These are phyloP conservation scores for Melanophora roralis DNA, from an alignment of 2,888 invertebrate species.

Conservation along the genomic window DNA sequence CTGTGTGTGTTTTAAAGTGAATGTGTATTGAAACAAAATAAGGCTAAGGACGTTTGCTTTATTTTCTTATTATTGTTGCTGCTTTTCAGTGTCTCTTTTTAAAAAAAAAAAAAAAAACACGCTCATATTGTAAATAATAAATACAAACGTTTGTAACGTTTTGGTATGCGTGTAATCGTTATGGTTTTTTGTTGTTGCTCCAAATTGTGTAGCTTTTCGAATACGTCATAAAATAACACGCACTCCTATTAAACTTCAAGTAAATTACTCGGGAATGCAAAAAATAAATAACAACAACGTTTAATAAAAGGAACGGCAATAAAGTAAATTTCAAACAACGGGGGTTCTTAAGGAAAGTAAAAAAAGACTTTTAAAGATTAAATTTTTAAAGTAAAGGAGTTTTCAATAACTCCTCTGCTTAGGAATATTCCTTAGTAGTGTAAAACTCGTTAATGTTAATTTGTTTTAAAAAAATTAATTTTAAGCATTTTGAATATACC, in stretches of 20 bases:
- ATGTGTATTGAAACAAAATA: conserved; percentile 56
- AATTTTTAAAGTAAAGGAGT: too few relatives aligned
- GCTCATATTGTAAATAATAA: conserved; percentile 17
- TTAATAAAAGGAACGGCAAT: neutral
- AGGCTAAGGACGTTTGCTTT: conserved; percentile 60
- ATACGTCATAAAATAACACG: conserved; percentile 53
- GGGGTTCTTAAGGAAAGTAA: too few relatives aligned
- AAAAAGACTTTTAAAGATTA: neutral
- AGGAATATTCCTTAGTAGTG: too few relatives aligned
- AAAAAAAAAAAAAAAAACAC: neutral
- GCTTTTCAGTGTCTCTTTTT: conserved; percentile 3
- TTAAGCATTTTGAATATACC: too few relatives aligned
- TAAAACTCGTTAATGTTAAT: too few relatives aligned
- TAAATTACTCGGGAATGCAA: neutral
- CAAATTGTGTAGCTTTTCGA: neutral
- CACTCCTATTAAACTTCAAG: conserved; percentile 14
- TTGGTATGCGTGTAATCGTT: neutral
- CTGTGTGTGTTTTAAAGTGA: neutral
- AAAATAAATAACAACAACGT: conserved; percentile 9
- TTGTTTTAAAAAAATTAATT: too few relatives aligned
- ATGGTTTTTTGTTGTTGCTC: conserved; percentile 11
- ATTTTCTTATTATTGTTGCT: conserved; percentile 9
- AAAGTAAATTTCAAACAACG: neutral
- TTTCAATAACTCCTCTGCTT: too few relatives aligned
- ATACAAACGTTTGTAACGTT: neutral